Percentiles rank a stretch among this genome's conserved stretches.
phyloP scores from a whole-genome alignment of 2,888 invertebrate genomes.

The Cyrtodaria siliqua region DNA sequence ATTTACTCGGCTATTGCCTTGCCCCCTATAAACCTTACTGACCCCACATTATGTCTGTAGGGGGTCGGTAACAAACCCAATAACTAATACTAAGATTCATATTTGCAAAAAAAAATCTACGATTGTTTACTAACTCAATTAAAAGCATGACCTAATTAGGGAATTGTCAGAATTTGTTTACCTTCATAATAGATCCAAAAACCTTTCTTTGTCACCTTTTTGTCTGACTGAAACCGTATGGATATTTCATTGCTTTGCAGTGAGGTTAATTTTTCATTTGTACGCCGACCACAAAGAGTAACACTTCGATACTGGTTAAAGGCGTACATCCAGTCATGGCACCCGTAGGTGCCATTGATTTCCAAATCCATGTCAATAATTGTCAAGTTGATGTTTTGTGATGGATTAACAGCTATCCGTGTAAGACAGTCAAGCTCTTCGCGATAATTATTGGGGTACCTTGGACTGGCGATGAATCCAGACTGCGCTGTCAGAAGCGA shows the following conservation, averaged over 20 bases:
- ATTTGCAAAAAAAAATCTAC: too few relatives aligned
- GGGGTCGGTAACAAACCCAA: too few relatives aligned
- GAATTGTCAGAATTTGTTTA: too few relatives aligned
- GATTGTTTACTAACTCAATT: too few relatives aligned
- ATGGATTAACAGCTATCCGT: constrained; percentile 67
- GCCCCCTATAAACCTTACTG: too few relatives aligned
- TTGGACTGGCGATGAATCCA: constrained; percentile 81
- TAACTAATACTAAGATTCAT: too few relatives aligned
- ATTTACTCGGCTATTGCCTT: too few relatives aligned
- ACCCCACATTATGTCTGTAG: too few relatives aligned
- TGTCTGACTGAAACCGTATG: constrained; percentile 70
- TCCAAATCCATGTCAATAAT: constrained; percentile 81
- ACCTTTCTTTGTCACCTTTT: constrained; percentile 74
- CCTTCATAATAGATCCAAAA: constrained; percentile 85
- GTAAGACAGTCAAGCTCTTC: constrained; percentile 69
- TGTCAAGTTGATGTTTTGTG: constrained; percentile 77
- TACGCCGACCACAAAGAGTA: constrained; percentile 78
- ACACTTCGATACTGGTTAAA: constrained; percentile 74
- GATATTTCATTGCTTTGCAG: constrained; percentile 71
- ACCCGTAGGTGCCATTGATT: constrained; percentile 70
- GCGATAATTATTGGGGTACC: constrained; percentile 79
- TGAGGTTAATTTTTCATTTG: constrained; percentile 72
- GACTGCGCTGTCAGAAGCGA: constrained; percentile 65
- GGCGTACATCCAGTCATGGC: constrained; percentile 80
- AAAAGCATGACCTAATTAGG: too few relatives aligned